Evolutionary conservation across 1,140 invertebrate genomes (phyloP).

Genomic region (Drosophila pruinosa): DNA sequence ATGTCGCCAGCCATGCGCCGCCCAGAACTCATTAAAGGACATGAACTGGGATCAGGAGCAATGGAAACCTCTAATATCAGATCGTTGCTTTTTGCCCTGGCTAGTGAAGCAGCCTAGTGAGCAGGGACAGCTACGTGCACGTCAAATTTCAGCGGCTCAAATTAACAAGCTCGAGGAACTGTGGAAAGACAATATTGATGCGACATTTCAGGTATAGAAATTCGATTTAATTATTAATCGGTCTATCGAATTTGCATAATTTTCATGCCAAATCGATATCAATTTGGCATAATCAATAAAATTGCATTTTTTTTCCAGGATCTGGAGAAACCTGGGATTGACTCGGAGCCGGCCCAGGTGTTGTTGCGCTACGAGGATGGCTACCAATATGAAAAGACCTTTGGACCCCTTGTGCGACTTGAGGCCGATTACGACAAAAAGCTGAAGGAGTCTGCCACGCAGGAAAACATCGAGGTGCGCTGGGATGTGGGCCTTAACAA

Average conservation of each 20-base stretch:
- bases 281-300: no score
- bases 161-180: conserved; percentile 99
- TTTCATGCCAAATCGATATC: no score
- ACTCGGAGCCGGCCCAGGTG: conserved; percentile 98
- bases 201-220: conserved; percentile 91
- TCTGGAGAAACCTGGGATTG: conserved; percentile 97
- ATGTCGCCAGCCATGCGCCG: conserved; percentile 98
- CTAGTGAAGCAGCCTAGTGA: conserved; percentile 98
- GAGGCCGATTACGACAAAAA: conserved; percentile 99
- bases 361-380: conserved; percentile 98
- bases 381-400: conserved; percentile 99
- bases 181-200: conserved; percentile 99
- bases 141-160: conserved; percentile 98
- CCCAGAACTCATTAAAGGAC: conserved; percentile 97
- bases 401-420: conserved; percentile 97
- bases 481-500: conserved; percentile 99
- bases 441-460: conserved; percentile 98
- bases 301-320: conserved; percentile 86
- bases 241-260: not conserved
- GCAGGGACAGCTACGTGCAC: conserved; percentile 96
- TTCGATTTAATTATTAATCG: not conserved
- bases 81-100: conserved; percentile 98
- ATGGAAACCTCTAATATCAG: conserved; percentile 98
- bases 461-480: conserved; percentile 98
- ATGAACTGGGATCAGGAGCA: conserved; percentile 99